Base-by-base conservation (phyloP, 2,888 invertebrate species). In the Tineola bisselliella region DNA sequence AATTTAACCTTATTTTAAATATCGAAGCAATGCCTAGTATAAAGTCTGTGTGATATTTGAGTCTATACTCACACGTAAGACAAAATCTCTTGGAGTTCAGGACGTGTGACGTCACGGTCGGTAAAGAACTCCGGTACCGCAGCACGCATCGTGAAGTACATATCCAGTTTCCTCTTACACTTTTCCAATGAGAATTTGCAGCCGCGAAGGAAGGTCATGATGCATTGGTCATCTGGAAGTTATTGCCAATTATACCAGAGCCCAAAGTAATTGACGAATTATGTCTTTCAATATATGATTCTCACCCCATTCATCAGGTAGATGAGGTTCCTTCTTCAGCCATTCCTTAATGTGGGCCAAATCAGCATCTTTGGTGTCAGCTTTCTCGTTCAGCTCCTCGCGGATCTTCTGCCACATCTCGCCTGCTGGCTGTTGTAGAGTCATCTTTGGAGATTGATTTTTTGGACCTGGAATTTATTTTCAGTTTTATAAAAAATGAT, bases 111-210 rank as follows among this genome's bases (percentile, higher is more conserved):
- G 71, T 95, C 94, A 64, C 94, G 89, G 74, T 94, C 91, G 62
- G 88, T 83, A 78, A 94, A 95, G 80, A 95, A 93, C 74, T 95
- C 95, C 0, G 95, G 95, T 33, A 93, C 90, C 0, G 94, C 93
- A 5, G 92, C 89, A 18, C 94, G 89, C 93, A 94, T 93, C 10
- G 95, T 94, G 77, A 94, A 94, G 80, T 94, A 95, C 93, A 94
- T 94, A 77, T 95, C 95, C 71, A 95, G 80, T 79, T 95, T 95
- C 71, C 90, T 90, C 82, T 95, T 95, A 76, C 93, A 91, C 81
- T 93, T 94, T 79, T 95, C 95, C 74, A 95, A 75, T 61, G 94
- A 94, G 82, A 94, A 95, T 84, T 94, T 95, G 83, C 94, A 93
- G 25, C 94, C 94, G 12, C 95, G 90, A 64, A 95, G 89, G 84